Base-by-base conservation (phyloP, 2,797 vertebrate genomes). In the Enteromius radiatus region DNA sequence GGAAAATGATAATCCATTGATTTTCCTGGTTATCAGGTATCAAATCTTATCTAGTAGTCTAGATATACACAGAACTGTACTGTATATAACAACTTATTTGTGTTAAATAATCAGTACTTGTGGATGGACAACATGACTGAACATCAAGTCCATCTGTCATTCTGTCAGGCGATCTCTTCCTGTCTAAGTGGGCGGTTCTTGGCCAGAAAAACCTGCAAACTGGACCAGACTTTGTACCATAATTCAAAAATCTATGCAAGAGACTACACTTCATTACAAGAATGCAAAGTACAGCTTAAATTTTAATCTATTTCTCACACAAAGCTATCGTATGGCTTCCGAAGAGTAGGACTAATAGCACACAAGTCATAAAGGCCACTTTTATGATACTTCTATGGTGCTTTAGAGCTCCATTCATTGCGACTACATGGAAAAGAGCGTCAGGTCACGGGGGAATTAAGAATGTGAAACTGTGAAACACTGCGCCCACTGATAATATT, bases 391-490 rank as follows among this genome's bases (percentile, higher is more conserved):
- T 54, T 75, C 15, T 38, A 56, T 56, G 7, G 21, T 38, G 45
- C 28, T 31, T 31, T 49, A 73, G 19, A 63, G 26, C 5, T 64
- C 59, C 38, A 77, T 64, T 77, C 56, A 77, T 77, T 63, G 75
- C 28, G 17, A 21, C 19, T 64, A 23, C 38, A 77, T 17, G 59
- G 5, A 77, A 77, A 77, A 63, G 75, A 77, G 75, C 59, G 11
- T 31, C 10, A 0, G 61, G 36, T 63, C 59, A 77, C 1, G 5
- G 59, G 75, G 56, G 75, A 63, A 63, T 77, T 63, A 77, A 63
- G 15, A 76, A 76, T 76, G 23, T 45, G 74, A 76, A 76, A 76
- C n/a, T 61, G 54, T 61, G 74, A 76, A 77, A 63, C 45, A 77
- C 75, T 63, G 75, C 1, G 59, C 38, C 56, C 75, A 63, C 75